Conservation (phyloP, 2,113 vertebrate genomes). For the human region DNA sequence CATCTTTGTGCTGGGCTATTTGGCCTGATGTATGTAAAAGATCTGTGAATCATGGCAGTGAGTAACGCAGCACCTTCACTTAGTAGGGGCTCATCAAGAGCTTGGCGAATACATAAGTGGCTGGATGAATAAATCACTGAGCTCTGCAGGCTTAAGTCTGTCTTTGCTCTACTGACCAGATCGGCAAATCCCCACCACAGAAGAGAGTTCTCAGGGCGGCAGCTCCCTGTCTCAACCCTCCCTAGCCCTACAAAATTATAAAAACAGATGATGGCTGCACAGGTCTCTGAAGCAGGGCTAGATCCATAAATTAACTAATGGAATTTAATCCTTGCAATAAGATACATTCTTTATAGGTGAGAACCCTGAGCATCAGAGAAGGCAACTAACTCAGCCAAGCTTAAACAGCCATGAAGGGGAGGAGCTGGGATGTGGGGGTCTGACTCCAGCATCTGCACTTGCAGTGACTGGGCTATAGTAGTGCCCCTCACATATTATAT, state of each 20-base stretch:
- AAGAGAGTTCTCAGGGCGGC: neutral
- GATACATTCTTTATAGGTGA: accelerated
- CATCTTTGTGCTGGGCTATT: neutral
- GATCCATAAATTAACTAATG: neutral
- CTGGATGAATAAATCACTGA: accelerated
- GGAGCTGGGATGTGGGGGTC: neutral
- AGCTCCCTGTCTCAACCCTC: neutral
- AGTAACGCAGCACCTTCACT: accelerated
- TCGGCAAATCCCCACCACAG: accelerated
- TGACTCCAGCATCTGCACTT: accelerated
- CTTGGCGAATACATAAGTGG: neutral
- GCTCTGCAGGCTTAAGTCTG: accelerated
- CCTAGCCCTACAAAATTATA: too few species aligned
- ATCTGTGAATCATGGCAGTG: neutral
- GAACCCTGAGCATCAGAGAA: accelerated
- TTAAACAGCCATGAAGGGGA: accelerated
- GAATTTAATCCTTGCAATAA: accelerated
- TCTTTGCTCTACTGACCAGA: neutral
- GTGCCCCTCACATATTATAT: accelerated
- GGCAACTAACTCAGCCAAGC: accelerated
- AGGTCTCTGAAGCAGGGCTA: too few species aligned
- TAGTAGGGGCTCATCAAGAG: accelerated
- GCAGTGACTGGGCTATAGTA: accelerated
- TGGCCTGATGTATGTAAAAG: too few species aligned
- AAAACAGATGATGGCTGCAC: too few species aligned